Percentiles rank a stretch among this genome's conserved stretches.
Evolutionary conservation across 1,140 invertebrate genomes (phyloP).

Genomic region (Listronotus bonariensis): DNA sequence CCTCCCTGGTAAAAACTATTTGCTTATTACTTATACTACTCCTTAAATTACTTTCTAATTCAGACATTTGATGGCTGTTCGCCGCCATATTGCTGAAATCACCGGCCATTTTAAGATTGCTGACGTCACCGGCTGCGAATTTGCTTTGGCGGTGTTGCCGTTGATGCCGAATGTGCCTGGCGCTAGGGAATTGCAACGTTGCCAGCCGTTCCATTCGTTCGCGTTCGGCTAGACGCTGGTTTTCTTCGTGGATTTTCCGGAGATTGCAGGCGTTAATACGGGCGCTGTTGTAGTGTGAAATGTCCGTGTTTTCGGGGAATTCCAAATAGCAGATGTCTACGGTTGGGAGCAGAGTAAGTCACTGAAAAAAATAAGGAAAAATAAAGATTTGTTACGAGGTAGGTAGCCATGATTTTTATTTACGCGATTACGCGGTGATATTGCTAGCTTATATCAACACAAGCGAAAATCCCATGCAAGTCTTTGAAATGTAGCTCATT

Average conservation of each 20-base stretch:
- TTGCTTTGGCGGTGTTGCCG: conserved; percentile 40
- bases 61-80: conserved; percentile 4
- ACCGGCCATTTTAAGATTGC: conserved; percentile 5
- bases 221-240: conserved; percentile 34
- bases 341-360: conserved; percentile 48
- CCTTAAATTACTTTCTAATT: conserved; percentile 20
- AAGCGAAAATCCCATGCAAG: too few species aligned
- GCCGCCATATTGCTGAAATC: conserved; percentile 3
- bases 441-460: too few species aligned
- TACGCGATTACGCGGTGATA: too few species aligned
- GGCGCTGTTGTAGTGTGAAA: conserved; percentile 14
- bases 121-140: conserved; percentile 16
- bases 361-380: conserved; percentile 36
- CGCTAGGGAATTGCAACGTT: conserved; percentile 22
- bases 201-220: conserved; percentile 43
- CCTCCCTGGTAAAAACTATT: conserved; percentile 29
- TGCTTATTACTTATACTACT: conserved; percentile 23
- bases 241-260: conserved; percentile 44
- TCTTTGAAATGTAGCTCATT: too few species aligned
- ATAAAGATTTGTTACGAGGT: conserved; percentile 2
- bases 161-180: conserved; percentile 46
- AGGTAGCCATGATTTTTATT: too few species aligned
- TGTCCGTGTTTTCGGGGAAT: conserved; percentile 42
- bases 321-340: conserved; percentile 51
- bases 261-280: conserved; percentile 46